Base-by-base conservation (phyloP, 2,888 invertebrate species). In the Digitonthophagus gazella region DNA sequence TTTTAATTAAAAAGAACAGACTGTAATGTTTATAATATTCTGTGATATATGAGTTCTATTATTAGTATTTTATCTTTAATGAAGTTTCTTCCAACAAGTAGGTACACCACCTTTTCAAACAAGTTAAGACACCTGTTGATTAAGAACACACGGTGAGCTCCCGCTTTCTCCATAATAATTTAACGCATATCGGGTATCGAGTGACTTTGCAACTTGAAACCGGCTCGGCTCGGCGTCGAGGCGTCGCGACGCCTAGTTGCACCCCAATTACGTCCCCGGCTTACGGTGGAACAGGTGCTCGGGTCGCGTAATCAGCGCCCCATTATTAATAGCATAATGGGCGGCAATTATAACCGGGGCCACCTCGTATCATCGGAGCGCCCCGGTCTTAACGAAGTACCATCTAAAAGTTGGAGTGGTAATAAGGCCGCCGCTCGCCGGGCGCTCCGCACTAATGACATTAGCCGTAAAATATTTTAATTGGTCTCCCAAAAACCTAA, bases 251-350 rank as follows among this genome's bases (percentile, higher is more conserved):
- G n/a, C n/a, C n/a, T n/a, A n/a, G n/a, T n/a, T n/a, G n/a, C n/a
- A n/a, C n/a, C n/a, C n/a, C n/a, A n/a, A n/a, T n/a, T n/a, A n/a
- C n/a, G 28, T 44, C 28, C 8, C 28, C 28, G 28, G 28, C 11
- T 44, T 44, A 44, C 57, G 57, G 57, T 57, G 16, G 18, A 61
- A 61, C 61, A 61, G 61, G 61, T 61, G 61, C 61, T 20, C 28
- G 28, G 16, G 18, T n/a, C 61, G n/a, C 20, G 61, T 61, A 61
- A 61, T 61, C 61, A 61, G 61, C 20, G 61, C 18, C 28, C 61
- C 61, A 61, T 61, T 61, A 61, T 61, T 61, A 61, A 61, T 61
- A 61, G 61, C 61, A 61, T 61, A 61, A 61, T 61, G 61, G 61
- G 16, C 61, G 16, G 61, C 18, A 61, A 61, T 61, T 61, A 61